A percentile compares a stretch with the other conserved stretches of the same genome.
Evolutionary conservation across 2,797 vertebrate species (phyloP).

Genomic region (Melanotaenia pygmaea): DNA sequence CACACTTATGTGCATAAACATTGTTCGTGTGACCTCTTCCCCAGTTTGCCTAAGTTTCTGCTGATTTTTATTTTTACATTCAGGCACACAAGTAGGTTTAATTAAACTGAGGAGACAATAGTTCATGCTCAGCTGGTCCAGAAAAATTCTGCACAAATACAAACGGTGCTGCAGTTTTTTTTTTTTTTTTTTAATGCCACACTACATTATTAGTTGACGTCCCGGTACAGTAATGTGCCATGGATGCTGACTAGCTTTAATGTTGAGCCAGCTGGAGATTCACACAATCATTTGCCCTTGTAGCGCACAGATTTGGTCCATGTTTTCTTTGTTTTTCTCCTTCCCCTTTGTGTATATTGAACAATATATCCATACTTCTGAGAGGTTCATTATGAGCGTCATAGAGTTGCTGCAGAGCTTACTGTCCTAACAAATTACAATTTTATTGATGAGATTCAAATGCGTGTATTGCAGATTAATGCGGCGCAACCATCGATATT

Average conservation of each 20-base stretch:
- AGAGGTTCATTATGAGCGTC: slow-evolving; percentile 13
- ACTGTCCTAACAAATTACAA: slow-evolving; percentile 38
- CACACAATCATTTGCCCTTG: slow-evolving; percentile 1
- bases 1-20: slow-evolving; percentile 53
- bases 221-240: slow-evolving; percentile 29
- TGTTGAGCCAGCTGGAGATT: slow-evolving; percentile 10
- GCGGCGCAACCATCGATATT: not conserved
- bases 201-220: slow-evolving; percentile 35
- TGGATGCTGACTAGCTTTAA: slow-evolving; percentile 12
- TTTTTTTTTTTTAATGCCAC: slow-evolving; percentile 25
- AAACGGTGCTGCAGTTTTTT: slow-evolving; percentile 59
- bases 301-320: slow-evolving; percentile 2
- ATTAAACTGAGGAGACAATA: slow-evolving; percentile 21
- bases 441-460: slow-evolving; percentile 14
- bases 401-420: slow-evolving; percentile 28
- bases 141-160: slow-evolving; percentile 27
- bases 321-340: slow-evolving; percentile 25
- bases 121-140: slow-evolving; percentile 40
- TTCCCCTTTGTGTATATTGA: not conserved
- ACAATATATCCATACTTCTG: slow-evolving; percentile 14
- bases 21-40: slow-evolving; percentile 69
- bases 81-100: slow-evolving; percentile 79
- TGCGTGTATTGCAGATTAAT: slow-evolving; percentile 21
- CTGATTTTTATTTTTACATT: slow-evolving; percentile 64
- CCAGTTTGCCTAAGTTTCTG: slow-evolving; percentile 77